Evolutionary conservation across 1,140 invertebrate genomes (phyloP), one percentile per base, ranked within the genome.

Genomic region (Atta colombica): DNA sequence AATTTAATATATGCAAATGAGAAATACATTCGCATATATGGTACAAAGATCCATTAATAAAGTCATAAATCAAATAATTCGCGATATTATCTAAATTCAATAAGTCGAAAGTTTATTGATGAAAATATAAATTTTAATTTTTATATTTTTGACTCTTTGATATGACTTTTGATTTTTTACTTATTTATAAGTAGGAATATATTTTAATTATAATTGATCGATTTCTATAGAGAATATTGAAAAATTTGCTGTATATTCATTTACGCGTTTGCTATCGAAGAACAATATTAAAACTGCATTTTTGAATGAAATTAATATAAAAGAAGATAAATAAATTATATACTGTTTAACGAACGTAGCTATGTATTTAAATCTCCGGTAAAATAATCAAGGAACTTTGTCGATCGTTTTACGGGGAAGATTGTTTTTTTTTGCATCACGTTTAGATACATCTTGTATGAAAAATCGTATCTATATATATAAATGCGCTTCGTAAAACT

Each of bases 241-340:
- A 45, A 71, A 58, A 81, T 71, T 71, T 81, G 2, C 16, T 81
- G 12, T 21, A 69, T 25, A 55, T 14, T 65, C 18, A 77, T 55
- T 39, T 39, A 55, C 4, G n/a, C 18, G 0, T 69, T 21, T 16
- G 14, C 0, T 0, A 55, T 31, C 35, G 14, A 28, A 78, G 18
- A 14, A 51, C 6, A 55, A 12, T 66, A 80, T 69, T 81, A 69
- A 55, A 35, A 69, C 55, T 66, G 51, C 58, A 80, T 21, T 21
- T 21, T 58, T 87, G 2, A 77, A 60, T 68, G 49, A 78, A 74
- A 84, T 45, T 87, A 63, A 10, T 87, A 87, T 77, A 72, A 49
- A n/a, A 69, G 4, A 51, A 69, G 35, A 81, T 35, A 84, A 77
- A 87, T 82, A 87, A 90, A 77, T 90, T 90, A 53, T 74, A 45